Evolutionary conservation across 2,113 vertebrate genomes (phyloP), one percentile per base, ranked within the genome.

Genomic region (Lutjanus erythropterus): DNA sequence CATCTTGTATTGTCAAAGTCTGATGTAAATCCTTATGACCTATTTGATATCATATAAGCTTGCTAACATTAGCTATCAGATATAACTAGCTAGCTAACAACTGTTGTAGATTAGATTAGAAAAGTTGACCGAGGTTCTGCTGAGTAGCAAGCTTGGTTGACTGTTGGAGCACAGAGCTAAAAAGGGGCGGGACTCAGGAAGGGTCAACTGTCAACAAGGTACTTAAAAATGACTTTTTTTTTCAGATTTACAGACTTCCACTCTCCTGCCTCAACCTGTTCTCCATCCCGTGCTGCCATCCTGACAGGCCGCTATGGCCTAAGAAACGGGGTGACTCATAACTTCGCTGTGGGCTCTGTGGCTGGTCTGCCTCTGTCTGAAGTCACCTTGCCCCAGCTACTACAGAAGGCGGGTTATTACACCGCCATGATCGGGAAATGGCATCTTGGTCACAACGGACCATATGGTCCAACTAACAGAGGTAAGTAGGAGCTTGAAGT

Each of bases 361-460:
- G 97, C 95, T 0, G 98, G 98, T 23, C 95, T 99, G 6, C 97
- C 98, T 3, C 92, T 97, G 31, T 97, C 97, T 0, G 98, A 99
- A 93, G 96, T 95, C 55, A 98, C 97, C 4, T 85, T 99, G 69
- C 95, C 97, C 0, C 94, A 97, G 88, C 94, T 97, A 1, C 94
- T 99, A 59, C 94, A 67, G 62, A 81, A 67, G 46, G 95, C 93
- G 0, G 98, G 97, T 0, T 99, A 99, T 73, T 90, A 93, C 90
- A 99, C 98, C 0, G 97, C 94, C 62, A 95, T 96, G 80, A 95
- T 99, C 0, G 98, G 98, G 76, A 99, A 99, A 88, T 99, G 98
- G 98, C 98, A 99, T 85, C 96, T 99, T 21, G 98, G 98, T 29
- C 98, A 99, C 90, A 94, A 95, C 0, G 95, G 95, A 44, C 89